A percentile compares a stretch with the other conserved stretches of the same genome.
These are phyloP conservation scores for Sphecodes monilicornis DNA, from an alignment of 2,888 invertebrate species.

Conservation along the genomic window DNA sequence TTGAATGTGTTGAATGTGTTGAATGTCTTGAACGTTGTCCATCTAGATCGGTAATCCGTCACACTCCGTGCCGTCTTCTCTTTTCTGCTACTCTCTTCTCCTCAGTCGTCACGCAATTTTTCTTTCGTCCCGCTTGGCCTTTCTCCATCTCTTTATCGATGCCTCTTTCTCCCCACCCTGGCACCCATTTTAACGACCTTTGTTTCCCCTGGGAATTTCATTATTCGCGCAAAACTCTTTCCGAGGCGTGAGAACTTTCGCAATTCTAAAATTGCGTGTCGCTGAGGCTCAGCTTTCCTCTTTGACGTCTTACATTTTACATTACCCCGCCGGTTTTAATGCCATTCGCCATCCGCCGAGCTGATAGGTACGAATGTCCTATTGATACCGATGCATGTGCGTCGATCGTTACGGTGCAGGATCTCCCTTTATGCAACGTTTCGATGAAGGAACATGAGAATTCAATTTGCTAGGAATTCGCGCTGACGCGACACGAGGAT, in stretches of 20 bases:
- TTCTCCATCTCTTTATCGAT: constrained; percentile 39
- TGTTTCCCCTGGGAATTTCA: constrained; percentile 46
- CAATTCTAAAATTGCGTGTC: constrained; percentile 41
- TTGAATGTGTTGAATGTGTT: neutral
- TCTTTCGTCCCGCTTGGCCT: constrained; percentile 27
- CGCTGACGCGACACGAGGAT: neutral
- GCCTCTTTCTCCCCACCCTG: constrained; percentile 17
- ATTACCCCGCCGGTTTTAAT: constrained; percentile 3
- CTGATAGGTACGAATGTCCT: neutral
- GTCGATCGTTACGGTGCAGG: neutral
- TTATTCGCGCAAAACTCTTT: constrained; percentile 31
- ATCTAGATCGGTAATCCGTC: neutral
- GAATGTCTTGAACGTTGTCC: neutral
- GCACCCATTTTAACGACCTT: constrained; percentile 36
- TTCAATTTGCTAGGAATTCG: constrained; percentile 2
- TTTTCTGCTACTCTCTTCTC: neutral
- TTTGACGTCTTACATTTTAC: constrained; percentile 8
- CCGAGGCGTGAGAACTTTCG: constrained; percentile 46
- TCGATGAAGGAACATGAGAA: neutral
- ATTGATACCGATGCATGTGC: constrained; percentile 13
- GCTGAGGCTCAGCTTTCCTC: constrained; percentile 14
- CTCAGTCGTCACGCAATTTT: constrained; percentile 1
- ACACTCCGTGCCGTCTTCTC: constrained; percentile 2
- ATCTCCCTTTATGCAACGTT: neutral
- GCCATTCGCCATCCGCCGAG: constrained; percentile 10